Evolutionary conservation across 2,113 vertebrate genomes (phyloP).

Genomic region (Sylvietta virens): DNA sequence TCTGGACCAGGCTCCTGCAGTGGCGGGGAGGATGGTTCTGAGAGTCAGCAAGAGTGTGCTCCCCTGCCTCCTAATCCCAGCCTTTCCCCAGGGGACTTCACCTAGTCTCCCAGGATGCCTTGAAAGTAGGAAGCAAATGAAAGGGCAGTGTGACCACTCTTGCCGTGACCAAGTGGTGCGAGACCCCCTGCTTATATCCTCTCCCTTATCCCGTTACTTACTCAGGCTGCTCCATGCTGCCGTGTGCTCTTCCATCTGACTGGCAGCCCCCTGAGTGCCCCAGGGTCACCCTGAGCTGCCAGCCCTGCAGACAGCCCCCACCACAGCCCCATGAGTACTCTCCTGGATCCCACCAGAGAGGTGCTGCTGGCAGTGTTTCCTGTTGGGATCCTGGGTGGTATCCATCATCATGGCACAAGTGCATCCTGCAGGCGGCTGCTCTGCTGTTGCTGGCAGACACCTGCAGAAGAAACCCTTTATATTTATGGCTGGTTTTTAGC

Average conservation of each 20-base stretch:
- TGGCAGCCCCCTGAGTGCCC: rapidly evolving
- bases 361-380: background rate
- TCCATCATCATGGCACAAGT: background rate
- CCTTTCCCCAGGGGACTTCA: background rate
- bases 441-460: background rate
- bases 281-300: background rate
- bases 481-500: background rate
- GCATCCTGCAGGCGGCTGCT: background rate
- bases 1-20: background rate
- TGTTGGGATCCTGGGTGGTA: background rate
- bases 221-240: background rate
- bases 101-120: background rate
- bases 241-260: rapidly evolving
- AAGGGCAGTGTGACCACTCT: background rate
- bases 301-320: background rate
- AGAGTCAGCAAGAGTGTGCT: rapidly evolving
- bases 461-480: background rate
- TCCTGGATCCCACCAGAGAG: background rate
- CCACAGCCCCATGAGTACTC: background rate
- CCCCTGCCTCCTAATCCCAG: background rate
- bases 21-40: background rate
- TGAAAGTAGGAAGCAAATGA: background rate
- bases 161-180: background rate
- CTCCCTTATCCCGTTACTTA: background rate
- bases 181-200: background rate